Conservation (phyloP, 2,113 vertebrate genomes). For the Anarhynchus alexandrinus region DNA sequence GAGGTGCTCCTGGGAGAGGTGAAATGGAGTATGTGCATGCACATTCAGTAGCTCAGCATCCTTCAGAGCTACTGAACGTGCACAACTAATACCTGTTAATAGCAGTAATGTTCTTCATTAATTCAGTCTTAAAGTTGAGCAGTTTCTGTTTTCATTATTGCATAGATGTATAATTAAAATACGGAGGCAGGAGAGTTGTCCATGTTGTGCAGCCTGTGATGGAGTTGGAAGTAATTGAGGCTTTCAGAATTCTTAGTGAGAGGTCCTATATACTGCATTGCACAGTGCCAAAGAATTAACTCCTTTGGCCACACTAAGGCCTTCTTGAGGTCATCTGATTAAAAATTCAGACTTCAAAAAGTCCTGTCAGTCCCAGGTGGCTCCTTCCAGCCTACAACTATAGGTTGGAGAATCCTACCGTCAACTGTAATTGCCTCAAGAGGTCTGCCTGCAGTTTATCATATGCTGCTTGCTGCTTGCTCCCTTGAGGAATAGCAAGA, state of each 20-base stretch:
- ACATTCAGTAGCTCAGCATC: background rate
- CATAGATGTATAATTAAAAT: background rate
- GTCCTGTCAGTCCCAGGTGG: background rate
- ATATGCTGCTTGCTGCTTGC: fast-evolving
- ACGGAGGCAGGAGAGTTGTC: background rate
- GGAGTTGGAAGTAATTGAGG: background rate
- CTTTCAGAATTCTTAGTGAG: background rate
- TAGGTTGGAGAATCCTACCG: background rate
- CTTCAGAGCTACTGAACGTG: background rate
- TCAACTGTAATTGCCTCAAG: background rate
- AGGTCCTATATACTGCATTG: background rate
- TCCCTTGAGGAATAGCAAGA: background rate
- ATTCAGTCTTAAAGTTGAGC: background rate
- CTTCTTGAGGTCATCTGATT: background rate
- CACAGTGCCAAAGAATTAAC: background rate
- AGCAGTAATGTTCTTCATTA: background rate
- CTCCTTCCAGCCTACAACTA: background rate
- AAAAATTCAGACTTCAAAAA: background rate
- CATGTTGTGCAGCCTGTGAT: fast-evolving
- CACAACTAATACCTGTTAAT: background rate
- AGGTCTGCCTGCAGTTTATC: background rate
- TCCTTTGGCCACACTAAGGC: background rate
- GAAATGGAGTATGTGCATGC: background rate
- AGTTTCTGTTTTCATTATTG: background rate
- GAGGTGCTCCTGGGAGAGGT: background rate